Percentiles rank a stretch among this genome's conserved stretches.
These are phyloP conservation scores for Stichopus horrens DNA, from an alignment of 53 echinoderm and acorn worm genomes.

Conservation along the genomic window DNA sequence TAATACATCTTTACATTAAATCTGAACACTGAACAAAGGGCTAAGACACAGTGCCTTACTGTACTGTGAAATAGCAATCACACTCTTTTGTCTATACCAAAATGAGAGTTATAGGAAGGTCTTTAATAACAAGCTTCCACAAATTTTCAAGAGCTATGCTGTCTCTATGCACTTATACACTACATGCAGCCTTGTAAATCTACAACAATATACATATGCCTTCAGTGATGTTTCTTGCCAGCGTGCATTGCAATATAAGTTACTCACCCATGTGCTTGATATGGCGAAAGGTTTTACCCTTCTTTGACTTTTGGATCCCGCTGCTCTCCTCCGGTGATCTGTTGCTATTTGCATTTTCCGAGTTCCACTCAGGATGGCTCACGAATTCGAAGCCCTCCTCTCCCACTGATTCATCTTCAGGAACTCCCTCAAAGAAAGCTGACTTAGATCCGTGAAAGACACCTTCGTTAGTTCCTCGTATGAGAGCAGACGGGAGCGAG, in stretches of 20 bases:
- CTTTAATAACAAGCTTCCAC: no score
- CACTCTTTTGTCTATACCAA: no score
- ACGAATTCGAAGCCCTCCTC: conserved; percentile 32
- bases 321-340: conserved; percentile 3
- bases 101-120: no score
- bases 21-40: no score
- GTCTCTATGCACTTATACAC: no score
- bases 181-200: no score
- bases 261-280: conserved; percentile 34
- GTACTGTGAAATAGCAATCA: no score
- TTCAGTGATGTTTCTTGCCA: no score
- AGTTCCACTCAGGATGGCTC: not conserved
- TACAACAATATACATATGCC: no score
- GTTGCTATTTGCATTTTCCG: conserved; percentile 36
- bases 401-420: not conserved
- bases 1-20: no score
- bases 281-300: conserved; percentile 3
- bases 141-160: no score
- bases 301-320: not conserved
- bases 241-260: not conserved
- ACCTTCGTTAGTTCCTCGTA: not conserved
- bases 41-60: no score
- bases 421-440: conserved; percentile 12
- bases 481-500: not conserved
- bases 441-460: conserved; percentile 33